Evolutionary conservation across 1,140 invertebrate species (phyloP).

Genomic region (Orius laevigatus): DNA sequence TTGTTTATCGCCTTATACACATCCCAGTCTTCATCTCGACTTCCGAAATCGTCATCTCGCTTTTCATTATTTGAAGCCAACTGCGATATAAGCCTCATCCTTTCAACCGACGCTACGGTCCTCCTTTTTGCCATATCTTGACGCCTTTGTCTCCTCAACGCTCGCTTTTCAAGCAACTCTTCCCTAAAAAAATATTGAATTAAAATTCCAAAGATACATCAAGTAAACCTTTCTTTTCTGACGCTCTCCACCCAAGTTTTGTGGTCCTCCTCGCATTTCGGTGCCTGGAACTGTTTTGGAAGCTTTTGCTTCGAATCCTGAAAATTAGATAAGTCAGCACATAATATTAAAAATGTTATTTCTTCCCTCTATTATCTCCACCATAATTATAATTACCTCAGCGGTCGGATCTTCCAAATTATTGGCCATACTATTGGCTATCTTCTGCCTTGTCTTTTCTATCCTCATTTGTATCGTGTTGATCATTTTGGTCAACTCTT

Average conservation of each 20-base stretch:
- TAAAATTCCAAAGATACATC: not conserved
- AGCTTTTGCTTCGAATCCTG: conserved; percentile 30
- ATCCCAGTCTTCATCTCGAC: conserved; percentile 88
- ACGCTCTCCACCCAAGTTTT: conserved; percentile 51
- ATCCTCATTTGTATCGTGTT: conserved; percentile 54
- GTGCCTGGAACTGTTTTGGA: conserved; percentile 31
- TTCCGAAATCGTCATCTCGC: conserved; percentile 78
- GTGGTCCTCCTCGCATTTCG: conserved; percentile 44
- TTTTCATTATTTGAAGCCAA: conserved; percentile 68
- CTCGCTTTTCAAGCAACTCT: conserved; percentile 47
- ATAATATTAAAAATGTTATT: no score
- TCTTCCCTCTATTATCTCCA: no score
- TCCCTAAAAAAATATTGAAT: conserved; percentile 28
- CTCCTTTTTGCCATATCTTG: conserved; percentile 75
- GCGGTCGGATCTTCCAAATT: conserved; percentile 43
- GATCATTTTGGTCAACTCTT: conserved; percentile 57
- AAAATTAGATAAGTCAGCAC: no score
- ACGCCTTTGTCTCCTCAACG: conserved; percentile 55
- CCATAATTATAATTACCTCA: conserved; percentile 39
- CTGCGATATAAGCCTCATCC: conserved; percentile 85
- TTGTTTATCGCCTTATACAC: conserved; percentile 83
- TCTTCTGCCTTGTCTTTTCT: conserved; percentile 63
- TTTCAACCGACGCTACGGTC: conserved; percentile 77
- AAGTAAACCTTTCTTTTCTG: conserved; percentile 38
- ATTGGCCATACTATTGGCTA: conserved; percentile 39